phyloP scores from a whole-genome alignment of 1,140 invertebrate genomes.

The Leptinotarsa texana region DNA sequence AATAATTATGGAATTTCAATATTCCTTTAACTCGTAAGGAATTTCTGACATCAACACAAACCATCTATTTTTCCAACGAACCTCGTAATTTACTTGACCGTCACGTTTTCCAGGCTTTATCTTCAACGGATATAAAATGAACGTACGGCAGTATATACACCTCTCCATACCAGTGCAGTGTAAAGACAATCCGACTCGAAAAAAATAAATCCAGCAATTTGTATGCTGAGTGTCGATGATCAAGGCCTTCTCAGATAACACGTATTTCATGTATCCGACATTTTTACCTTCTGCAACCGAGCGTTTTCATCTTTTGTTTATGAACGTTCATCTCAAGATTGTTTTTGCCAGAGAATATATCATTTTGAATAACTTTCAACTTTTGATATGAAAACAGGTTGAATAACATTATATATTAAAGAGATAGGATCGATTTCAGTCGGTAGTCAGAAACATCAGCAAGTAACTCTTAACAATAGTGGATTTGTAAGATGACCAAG shows the following conservation, averaged over 20 bases:
- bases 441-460: no score
- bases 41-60: no score
- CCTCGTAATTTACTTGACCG: background rate
- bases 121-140: slow-evolving; percentile 6
- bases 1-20: no score
- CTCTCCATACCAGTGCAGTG: slow-evolving; percentile 19
- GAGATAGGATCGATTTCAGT: no score
- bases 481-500: no score
- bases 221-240: slow-evolving; percentile 40
- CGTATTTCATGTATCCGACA: slow-evolving; percentile 38
- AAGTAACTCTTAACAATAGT: no score
- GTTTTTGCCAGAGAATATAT: background rate
- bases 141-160: background rate
- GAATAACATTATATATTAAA: no score
- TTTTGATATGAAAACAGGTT: no score
- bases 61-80: background rate
- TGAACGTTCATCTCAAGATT: slow-evolving; percentile 20
- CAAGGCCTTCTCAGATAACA: slow-evolving; percentile 37
- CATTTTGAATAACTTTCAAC: background rate
- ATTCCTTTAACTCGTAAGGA: no score
- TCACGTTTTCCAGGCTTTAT: background rate
- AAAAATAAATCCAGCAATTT: slow-evolving; percentile 41
- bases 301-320: slow-evolving; percentile 25
- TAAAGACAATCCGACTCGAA: slow-evolving; percentile 20
- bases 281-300: slow-evolving; percentile 35